phyloP scores from a whole-genome alignment of 2,888 invertebrate genomes.

The Acrobasis consociella region DNA sequence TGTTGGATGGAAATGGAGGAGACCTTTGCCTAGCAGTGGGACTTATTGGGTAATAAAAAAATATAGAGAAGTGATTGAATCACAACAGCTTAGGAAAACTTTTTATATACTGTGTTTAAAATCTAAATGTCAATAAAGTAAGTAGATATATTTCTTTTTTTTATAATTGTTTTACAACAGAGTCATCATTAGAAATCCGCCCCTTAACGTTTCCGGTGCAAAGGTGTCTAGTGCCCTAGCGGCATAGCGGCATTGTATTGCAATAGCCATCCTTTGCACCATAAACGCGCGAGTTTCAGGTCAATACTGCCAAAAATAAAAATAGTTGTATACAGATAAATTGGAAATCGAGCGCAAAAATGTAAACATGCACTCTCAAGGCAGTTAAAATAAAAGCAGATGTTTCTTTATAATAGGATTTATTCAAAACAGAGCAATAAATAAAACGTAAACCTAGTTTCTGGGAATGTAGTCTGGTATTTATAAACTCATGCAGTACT shows the following conservation, averaged over 20 bases:
- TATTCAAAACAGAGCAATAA: conserved; percentile 7
- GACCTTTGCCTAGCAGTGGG: too few species aligned
- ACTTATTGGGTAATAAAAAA: too few species aligned
- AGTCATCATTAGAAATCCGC: too few species aligned
- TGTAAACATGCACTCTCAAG: conserved; percentile 1
- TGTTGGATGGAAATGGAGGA: too few species aligned
- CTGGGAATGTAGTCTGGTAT: conserved; percentile 5
- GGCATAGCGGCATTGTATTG: too few species aligned
- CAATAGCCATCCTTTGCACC: too few species aligned
- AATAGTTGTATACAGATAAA: neutral
- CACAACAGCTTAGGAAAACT: too few species aligned
- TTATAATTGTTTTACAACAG: too few species aligned
- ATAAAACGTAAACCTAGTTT: conserved; percentile 16
- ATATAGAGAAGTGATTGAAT: too few species aligned
- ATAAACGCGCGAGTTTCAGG: too few species aligned
- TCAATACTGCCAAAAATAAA: neutral
- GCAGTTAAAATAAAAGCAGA: neutral
- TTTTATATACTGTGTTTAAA: neutral
- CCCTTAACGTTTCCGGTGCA: too few species aligned
- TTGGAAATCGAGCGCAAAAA: neutral
- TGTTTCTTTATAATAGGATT: neutral
- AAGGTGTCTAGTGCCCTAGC: too few species aligned
- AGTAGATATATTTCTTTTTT: neutral
- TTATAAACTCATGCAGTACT: conserved; percentile 2
- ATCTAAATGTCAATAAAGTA: neutral